Percentiles rank a stretch among this genome's conserved stretches.
Conservation (phyloP, 2,888 invertebrate genomes). For the Hirtodrosophila histrioides region DNA sequence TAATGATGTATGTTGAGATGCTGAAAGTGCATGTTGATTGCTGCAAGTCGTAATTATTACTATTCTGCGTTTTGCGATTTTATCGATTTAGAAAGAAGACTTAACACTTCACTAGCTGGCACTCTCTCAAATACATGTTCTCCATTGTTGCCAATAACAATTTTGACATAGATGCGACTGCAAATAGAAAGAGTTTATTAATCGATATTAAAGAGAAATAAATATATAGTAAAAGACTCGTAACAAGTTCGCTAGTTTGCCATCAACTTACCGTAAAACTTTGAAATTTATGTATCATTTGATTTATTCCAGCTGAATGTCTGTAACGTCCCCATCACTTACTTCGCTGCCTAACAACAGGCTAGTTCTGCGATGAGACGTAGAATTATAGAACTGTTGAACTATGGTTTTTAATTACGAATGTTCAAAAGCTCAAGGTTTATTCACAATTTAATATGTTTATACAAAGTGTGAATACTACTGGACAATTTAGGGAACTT, state of each 20-base stretch:
- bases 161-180: slow-evolving; percentile 38
- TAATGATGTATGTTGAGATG: too few species aligned
- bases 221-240: neutral
- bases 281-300: slow-evolving; percentile 16
- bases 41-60: neutral
- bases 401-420: too few species aligned
- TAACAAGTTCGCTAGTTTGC: slow-evolving; percentile 50
- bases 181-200: slow-evolving; percentile 3
- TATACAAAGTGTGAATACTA: too few species aligned
- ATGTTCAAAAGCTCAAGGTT: too few species aligned
- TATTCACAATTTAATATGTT: too few species aligned
- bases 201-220: neutral
- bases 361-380: slow-evolving; percentile 35
- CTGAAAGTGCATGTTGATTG: too few species aligned
- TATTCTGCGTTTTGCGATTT: neutral
- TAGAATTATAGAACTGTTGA: neutral
- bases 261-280: slow-evolving; percentile 40
- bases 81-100: neutral
- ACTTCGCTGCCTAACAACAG: slow-evolving; percentile 26
- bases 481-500: slow-evolving; percentile 43
- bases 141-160: slow-evolving; percentile 47
- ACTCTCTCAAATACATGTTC: slow-evolving; percentile 47
- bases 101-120: slow-evolving; percentile 31
- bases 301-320: slow-evolving; percentile 25
- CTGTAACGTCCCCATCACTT: slow-evolving; percentile 20